Evolutionary conservation across 2,797 vertebrate species (phyloP).

Genomic region (Brachyalestes nurse): DNA sequence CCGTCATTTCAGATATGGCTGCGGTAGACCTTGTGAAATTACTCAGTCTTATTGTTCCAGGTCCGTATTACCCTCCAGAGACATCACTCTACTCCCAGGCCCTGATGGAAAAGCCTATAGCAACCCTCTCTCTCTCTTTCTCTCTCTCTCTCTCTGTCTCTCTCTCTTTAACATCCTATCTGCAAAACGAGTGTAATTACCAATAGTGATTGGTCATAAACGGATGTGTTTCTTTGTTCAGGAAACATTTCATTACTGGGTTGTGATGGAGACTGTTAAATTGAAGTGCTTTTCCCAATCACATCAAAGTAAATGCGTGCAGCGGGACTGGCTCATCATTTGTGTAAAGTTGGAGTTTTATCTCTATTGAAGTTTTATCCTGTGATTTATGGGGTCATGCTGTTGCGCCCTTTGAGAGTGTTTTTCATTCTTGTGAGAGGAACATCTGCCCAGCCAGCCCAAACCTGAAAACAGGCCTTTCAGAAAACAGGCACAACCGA

Average conservation of each 20-base stretch:
- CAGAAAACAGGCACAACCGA: constrained; percentile 37
- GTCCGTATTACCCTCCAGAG: constrained; percentile 69
- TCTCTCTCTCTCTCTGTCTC: constrained; percentile 39
- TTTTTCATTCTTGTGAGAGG: constrained; percentile 24
- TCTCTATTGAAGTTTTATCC: constrained; percentile 22
- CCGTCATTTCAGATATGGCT: constrained; percentile 71
- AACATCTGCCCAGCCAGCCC: constrained; percentile 1
- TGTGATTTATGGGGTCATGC: constrained; percentile 35
- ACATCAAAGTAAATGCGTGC: constrained; percentile 33
- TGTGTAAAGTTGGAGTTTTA: constrained; percentile 18
- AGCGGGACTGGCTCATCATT: constrained; percentile 24
- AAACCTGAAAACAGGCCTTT: constrained; percentile 36
- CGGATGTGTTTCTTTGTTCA: constrained; percentile 61
- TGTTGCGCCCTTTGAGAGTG: constrained; percentile 22
- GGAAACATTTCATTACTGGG: constrained; percentile 49
- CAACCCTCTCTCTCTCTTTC: constrained; percentile 44
- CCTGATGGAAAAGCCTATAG: constrained; percentile 71
- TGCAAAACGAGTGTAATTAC: constrained; percentile 65
- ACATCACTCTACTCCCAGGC: constrained; percentile 69
- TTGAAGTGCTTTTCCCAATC: constrained; percentile 53
- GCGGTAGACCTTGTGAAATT: constrained; percentile 70
- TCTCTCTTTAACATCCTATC: constrained; percentile 63
- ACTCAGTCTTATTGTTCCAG: constrained; percentile 72
- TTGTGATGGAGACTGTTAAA: constrained; percentile 38
- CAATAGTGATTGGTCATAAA: constrained; percentile 67